Evolutionary conservation across 2,888 invertebrate species (phyloP).

Genomic region (Heteropelma amictum): DNA sequence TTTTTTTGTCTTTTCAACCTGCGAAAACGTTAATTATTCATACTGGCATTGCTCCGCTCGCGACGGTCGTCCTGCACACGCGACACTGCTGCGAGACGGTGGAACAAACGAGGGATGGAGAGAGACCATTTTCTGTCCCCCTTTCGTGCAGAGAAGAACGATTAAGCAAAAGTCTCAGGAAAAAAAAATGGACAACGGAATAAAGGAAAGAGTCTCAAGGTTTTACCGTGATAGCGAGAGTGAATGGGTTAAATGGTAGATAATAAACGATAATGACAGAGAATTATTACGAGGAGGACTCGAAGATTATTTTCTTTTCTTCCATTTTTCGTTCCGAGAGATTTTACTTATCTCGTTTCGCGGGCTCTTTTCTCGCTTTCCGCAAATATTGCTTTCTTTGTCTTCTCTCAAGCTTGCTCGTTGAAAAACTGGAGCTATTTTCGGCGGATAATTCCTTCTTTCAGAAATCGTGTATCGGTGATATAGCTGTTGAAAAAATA

Average conservation of each 20-base stretch:
- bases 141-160: background rate
- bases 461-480: too few species aligned
- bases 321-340: too few species aligned
- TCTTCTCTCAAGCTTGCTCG: too few species aligned
- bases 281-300: conserved; percentile 29
- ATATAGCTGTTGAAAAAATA: too few species aligned
- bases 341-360: background rate
- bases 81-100: background rate
- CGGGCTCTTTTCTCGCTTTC: conserved; percentile 3
- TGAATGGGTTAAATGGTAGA: conserved; percentile 27
- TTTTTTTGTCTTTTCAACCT: conserved; percentile 7
- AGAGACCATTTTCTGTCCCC: background rate
- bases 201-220: background rate
- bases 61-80: conserved; percentile 4
- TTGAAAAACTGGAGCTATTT: too few species aligned
- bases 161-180: background rate
- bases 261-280: conserved; percentile 36
- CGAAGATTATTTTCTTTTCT: conserved; percentile 6
- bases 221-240: conserved; percentile 1
- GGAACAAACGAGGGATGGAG: background rate
- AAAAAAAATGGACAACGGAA: background rate
- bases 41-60: background rate
- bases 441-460: too few species aligned
- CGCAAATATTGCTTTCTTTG: background rate
- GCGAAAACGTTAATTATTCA: conserved; percentile 12